Evolutionary conservation across 1,140 invertebrate species (phyloP).

Genomic region (Bactericera cockerelli): DNA sequence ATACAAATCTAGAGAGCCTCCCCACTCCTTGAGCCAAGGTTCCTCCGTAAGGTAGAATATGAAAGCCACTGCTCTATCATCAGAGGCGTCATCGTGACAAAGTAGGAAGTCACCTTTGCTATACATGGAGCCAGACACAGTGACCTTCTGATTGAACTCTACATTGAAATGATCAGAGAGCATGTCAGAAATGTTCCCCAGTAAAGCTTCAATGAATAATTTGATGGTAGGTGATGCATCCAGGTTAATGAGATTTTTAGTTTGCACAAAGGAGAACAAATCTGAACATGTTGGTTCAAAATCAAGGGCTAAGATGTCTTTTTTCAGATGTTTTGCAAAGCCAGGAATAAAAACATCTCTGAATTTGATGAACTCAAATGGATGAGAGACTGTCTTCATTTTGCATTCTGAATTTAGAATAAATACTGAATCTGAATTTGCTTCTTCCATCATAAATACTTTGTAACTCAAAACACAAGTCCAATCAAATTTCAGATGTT

Average conservation of each 20-base stretch:
- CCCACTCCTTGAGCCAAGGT: background rate
- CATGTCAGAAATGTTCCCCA: background rate
- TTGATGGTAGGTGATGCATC: background rate
- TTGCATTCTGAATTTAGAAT: conserved; percentile 2
- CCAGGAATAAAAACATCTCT: background rate
- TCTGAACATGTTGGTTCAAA: conserved; percentile 6
- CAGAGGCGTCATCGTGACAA: background rate
- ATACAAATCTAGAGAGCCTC: background rate
- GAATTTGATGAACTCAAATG: background rate
- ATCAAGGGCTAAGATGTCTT: background rate
- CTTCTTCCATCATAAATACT: no score
- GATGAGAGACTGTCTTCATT: background rate
- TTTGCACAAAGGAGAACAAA: conserved; percentile 1
- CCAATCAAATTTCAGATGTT: no score
- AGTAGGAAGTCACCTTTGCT: background rate
- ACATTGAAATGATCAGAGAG: background rate
- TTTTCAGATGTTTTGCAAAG: background rate
- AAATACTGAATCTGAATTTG: background rate
- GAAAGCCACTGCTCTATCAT: background rate
- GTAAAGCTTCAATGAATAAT: conserved; percentile 3
- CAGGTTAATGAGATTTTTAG: background rate
- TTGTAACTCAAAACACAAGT: no score
- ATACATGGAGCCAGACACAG: background rate
- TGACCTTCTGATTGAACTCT: background rate
- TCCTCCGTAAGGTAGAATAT: background rate